phyloP scores from a whole-genome alignment of 1,140 invertebrate species.

The Drosophila elegans region DNA sequence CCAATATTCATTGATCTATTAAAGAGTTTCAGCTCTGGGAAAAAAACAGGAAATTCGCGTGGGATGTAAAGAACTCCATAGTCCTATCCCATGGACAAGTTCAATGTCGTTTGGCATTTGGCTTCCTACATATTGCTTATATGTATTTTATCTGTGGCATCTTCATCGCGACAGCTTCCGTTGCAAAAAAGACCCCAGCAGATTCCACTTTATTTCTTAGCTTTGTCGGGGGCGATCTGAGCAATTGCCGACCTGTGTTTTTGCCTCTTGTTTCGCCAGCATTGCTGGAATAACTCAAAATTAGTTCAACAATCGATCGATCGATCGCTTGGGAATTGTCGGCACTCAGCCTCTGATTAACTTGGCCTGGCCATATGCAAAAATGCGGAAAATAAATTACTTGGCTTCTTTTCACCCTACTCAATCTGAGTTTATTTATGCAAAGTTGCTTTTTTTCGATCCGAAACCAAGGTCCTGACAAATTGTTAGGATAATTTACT shows the following conservation, averaged over 20 bases:
- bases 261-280: slow-evolving; percentile 19
- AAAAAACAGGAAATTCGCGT: slow-evolving; percentile 60
- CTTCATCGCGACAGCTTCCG: slow-evolving; percentile 61
- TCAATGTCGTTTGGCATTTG: slow-evolving; percentile 10
- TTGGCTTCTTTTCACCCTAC: slow-evolving; percentile 2
- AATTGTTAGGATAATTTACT: slow-evolving; percentile 47
- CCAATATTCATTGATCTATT: slow-evolving; percentile 68
- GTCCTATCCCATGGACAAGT: background rate
- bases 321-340: slow-evolving; percentile 65
- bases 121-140: background rate
- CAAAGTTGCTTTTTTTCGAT: background rate
- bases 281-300: slow-evolving; percentile 74
- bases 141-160: slow-evolving; percentile 42
- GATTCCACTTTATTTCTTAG: slow-evolving; percentile 3
- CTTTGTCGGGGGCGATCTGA: slow-evolving; percentile 60
- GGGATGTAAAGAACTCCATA: slow-evolving; percentile 30
- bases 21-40: slow-evolving; percentile 32
- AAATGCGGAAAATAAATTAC: slow-evolving; percentile 52
- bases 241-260: slow-evolving; percentile 31
- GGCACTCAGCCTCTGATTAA: slow-evolving; percentile 66
- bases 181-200: slow-evolving; percentile 38
- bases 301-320: slow-evolving; percentile 73
- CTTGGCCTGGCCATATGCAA: slow-evolving; percentile 41
- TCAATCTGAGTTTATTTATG: slow-evolving; percentile 3
- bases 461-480: slow-evolving; percentile 17